Evolutionary conservation across 2,797 vertebrate species (phyloP).

Genomic region (Lindbergichthys nudifrons): DNA sequence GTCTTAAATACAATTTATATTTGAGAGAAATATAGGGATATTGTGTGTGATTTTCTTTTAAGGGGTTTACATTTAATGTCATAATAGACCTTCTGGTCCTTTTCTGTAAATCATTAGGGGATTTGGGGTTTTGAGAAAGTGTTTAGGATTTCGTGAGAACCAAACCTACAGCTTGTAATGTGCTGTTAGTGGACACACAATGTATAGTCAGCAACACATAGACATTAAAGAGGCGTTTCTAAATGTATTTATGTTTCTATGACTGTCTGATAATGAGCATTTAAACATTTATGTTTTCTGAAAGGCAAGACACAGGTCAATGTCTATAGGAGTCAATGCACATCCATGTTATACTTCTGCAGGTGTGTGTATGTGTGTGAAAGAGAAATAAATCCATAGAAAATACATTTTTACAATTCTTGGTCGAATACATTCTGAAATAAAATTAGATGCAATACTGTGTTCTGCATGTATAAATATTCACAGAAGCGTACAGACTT

Average conservation of each 20-base stretch:
- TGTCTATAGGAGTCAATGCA: background rate
- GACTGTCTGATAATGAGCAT: background rate
- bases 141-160: background rate
- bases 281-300: background rate
- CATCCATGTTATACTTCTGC: background rate
- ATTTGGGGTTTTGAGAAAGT: background rate
- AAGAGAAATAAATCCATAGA: background rate
- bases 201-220: background rate
- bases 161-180: too few species aligned
- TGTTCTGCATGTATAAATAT: background rate
- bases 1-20: background rate
- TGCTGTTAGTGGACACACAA: background rate
- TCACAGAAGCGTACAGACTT: background rate
- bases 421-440: background rate
- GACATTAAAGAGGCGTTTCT: background rate
- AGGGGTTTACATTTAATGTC: background rate
- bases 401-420: background rate
- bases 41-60: background rate
- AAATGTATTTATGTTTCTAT: background rate
- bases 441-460: background rate
- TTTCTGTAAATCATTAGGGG: background rate
- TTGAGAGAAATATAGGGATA: background rate
- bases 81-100: background rate
- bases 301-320: background rate
- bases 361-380: background rate